Percentiles rank a stretch among this genome's conserved stretches.
Evolutionary conservation across 92 coral and sea anemone genomes (phyloP).

Genomic region (Zoanthus sociatus): DNA sequence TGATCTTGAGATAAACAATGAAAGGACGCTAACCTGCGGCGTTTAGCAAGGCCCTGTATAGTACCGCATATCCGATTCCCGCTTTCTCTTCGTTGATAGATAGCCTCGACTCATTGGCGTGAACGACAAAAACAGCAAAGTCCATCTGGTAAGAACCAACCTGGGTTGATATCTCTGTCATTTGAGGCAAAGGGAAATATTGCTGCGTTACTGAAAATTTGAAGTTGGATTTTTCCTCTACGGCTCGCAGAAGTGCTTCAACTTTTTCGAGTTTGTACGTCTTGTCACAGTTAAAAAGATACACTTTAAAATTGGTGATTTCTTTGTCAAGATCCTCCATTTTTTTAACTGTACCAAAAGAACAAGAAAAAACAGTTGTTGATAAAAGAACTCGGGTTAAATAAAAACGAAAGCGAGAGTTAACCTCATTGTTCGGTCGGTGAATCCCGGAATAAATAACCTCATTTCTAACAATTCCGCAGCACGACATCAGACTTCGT

Average conservation of each 20-base stretch:
- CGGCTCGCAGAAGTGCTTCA: constrained; percentile 51
- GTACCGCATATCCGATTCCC: constrained; percentile 66
- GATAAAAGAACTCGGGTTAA: background rate
- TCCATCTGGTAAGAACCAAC: constrained; percentile 52
- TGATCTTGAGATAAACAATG: too few species aligned
- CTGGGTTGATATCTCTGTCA: constrained; percentile 19
- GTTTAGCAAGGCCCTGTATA: constrained; percentile 45
- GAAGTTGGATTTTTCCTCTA: constrained; percentile 25
- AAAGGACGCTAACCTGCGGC: constrained; percentile 41
- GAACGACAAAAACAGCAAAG: constrained; percentile 66
- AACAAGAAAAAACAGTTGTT: background rate
- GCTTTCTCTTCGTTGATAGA: constrained; percentile 70
- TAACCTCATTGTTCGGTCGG: background rate
- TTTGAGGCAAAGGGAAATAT: constrained; percentile 39
- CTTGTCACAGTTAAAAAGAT: constrained; percentile 85
- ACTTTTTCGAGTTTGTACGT: constrained; percentile 68
- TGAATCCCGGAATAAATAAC: background rate
- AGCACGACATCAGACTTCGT: background rate
- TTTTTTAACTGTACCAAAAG: background rate
- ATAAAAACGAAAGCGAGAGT: constrained; percentile 7
- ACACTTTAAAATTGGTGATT: constrained; percentile 22
- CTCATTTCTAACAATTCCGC: constrained; percentile 21
- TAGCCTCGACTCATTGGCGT: constrained; percentile 69
- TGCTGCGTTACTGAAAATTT: background rate
- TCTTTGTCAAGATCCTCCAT: background rate